Percentiles rank a stretch among this genome's conserved stretches.
These are phyloP conservation scores for Felis catus DNA, from an alignment of 2,113 vertebrate genomes.

Conservation along the genomic window F.catus_Fca126_mat1.0 CM031416.1:85150501-85151000, in stretches of 20 bases:
- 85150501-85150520: background rate
- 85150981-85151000: slow-evolving; percentile 72
- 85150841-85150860: background rate
- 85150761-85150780: background rate
- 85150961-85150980: slow-evolving; percentile 75
- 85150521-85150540: background rate
- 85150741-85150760: background rate
- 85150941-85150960: slow-evolving; percentile 49
- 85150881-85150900: slow-evolving; percentile 60
- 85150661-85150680: background rate
- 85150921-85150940: slow-evolving; percentile 69
- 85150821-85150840: slow-evolving; percentile 31
- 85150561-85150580: background rate
- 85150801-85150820: background rate
- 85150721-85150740: background rate
- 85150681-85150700: background rate
- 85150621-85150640: background rate
- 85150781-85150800: background rate
- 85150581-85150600: background rate
- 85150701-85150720: slow-evolving; percentile 3
- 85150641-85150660: background rate
- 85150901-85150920: slow-evolving; percentile 39
- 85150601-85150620: background rate
- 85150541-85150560: slow-evolving; percentile 39
- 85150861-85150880: background rate